Evolutionary conservation across 2,888 invertebrate species (phyloP).

Genomic region (Mythimna pallens): DNA sequence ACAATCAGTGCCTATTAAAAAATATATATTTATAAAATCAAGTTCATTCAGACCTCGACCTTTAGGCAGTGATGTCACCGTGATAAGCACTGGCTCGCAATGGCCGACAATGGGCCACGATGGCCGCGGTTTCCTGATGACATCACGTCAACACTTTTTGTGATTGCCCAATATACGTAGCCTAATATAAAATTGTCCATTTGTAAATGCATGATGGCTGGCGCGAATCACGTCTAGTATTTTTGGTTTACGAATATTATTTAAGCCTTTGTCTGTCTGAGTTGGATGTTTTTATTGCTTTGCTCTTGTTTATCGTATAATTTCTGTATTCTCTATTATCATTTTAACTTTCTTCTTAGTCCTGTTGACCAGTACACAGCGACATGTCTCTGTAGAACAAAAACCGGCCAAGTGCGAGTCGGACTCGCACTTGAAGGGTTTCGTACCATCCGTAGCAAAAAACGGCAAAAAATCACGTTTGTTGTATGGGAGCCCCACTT

Average conservation of each 20-base stretch:
- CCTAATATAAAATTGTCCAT: conserved; percentile 50
- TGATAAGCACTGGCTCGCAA: conserved; percentile 50
- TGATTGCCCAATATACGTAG: conserved; percentile 47
- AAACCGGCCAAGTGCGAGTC: no score
- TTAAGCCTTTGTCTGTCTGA: conserved; percentile 11
- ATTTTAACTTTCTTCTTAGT: neutral
- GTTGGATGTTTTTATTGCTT: conserved; percentile 17
- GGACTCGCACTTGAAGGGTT: no score
- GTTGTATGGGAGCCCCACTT: no score
- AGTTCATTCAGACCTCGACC: conserved; percentile 62
- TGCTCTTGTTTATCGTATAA: neutral
- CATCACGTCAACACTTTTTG: conserved; percentile 59
- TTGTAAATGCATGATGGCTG: conserved; percentile 41
- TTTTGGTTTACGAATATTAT: conserved; percentile 15
- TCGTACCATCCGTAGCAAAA: no score
- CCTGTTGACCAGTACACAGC: neutral
- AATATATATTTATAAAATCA: conserved; percentile 41
- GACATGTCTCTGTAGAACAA: no score
- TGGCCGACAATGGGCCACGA: conserved; percentile 31
- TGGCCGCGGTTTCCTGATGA: conserved; percentile 53
- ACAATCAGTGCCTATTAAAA: conserved; percentile 29
- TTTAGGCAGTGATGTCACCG: conserved; percentile 65
- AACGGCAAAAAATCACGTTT: no score
- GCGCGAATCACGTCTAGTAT: conserved; percentile 29
- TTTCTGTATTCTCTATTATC: neutral